Conservation (phyloP, 1,140 invertebrate genomes). For the Drosophila suzukii region DNA sequence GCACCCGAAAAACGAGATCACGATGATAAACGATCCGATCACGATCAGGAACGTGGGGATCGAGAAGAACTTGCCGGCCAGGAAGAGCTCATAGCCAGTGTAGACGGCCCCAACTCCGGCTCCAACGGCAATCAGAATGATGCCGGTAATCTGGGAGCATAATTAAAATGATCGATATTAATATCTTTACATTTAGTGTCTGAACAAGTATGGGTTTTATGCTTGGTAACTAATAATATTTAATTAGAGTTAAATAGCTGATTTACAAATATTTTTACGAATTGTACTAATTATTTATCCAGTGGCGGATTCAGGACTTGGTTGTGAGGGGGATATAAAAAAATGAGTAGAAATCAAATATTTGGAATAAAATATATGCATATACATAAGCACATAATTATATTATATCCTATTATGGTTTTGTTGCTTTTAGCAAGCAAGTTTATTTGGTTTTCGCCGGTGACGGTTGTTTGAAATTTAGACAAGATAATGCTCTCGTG, state of each 20-base stretch:
- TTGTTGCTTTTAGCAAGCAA: too few species aligned
- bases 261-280: background rate
- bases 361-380: too few species aligned
- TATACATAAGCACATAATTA: too few species aligned
- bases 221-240: background rate
- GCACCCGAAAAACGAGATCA: conserved; percentile 94
- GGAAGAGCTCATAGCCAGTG: conserved; percentile 88
- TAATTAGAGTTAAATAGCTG: background rate
- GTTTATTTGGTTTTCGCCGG: background rate
- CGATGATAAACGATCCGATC: conserved; percentile 91
- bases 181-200: background rate
- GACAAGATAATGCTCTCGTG: conserved; percentile 19
- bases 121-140: conserved; percentile 89
- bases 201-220: background rate
- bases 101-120: conserved; percentile 88
- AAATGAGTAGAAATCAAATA: too few species aligned
- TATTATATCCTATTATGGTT: too few species aligned
- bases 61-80: conserved; percentile 86
- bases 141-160: conserved; percentile 88
- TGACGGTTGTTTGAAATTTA: background rate
- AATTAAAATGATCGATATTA: conserved; percentile 1
- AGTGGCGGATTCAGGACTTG: background rate
- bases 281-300: background rate
- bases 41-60: conserved; percentile 92
- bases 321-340: too few species aligned